Evolutionary conservation across 2,888 invertebrate genomes (phyloP), one percentile per base, ranked within the genome.

Genomic region (Cremastinae sp.): DNA sequence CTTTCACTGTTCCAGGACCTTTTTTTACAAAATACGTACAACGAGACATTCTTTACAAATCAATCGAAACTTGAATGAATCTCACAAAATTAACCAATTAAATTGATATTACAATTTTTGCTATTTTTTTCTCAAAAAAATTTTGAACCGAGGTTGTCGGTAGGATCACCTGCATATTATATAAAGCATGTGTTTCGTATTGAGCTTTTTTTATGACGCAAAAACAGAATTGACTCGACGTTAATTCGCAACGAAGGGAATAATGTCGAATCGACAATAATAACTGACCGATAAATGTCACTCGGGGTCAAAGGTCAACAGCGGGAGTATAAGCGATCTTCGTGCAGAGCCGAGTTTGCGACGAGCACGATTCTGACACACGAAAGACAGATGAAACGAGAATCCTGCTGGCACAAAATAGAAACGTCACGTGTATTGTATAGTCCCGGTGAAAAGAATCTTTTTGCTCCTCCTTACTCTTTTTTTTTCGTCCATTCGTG

Each of bases 371-470:
- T 61, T 28, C 58, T 62, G 56, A 47, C 56, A 51, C 61, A 72
- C 62, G 56, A 68, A 45, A 22, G 66, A 75, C 62, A 49, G 62
- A 35, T 58, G 14, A 5, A 43, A 62, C 59, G 39, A 49, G 56
- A 71, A 71, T 75, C 59, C 53, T 59, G 45, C 28, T 28, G 22
- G n/a, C 49, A 68, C 41, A 62, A 74, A 64, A 70, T 39, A 64
- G 18, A 47, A 35, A 61, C 47, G 61, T 61, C 61, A 47, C 59
- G 59, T 43, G 49, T 49, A 18, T 12, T 20, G 49, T 10, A 22
- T 43, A 8, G 28, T 43, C 28, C 14, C 59, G 14, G 14, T 14
- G 28, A 43, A 45, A 9, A 59, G 20, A 43, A 43, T 59, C 59
- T 22, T 59, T 8, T 8, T 59, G 8, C 7, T 12, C 28, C 22